Conservation (phyloP, 2,888 invertebrate species). For the Rhyacophila evoluta region DNA sequence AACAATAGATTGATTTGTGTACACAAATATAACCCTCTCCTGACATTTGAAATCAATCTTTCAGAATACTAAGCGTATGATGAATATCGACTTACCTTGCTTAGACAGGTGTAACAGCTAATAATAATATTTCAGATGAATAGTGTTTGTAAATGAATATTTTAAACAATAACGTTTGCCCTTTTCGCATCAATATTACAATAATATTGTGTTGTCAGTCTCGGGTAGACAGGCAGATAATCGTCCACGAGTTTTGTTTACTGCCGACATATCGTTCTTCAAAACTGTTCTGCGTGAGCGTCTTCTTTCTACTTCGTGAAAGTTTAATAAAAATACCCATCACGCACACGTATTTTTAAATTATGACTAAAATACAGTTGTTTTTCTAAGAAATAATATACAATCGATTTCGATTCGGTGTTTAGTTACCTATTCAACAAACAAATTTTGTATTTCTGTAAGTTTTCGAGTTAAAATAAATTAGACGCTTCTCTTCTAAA, state of each 20-base stretch:
- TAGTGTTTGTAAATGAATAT: not conserved
- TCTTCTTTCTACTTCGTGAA: not conserved
- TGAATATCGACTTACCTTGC: not conserved
- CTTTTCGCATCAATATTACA: not conserved
- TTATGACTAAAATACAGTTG: not conserved
- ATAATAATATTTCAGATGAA: not conserved
- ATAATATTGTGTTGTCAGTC: not conserved
- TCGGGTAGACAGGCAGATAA: not conserved
- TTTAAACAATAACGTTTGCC: not conserved
- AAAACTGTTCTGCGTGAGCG: not conserved
- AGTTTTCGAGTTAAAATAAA: no score
- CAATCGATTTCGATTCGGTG: no score
- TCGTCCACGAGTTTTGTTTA: slow-evolving; percentile 2
- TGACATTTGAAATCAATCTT: slow-evolving; percentile 7
- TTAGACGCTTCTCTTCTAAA: no score
- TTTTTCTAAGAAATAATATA: not conserved
- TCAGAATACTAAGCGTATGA: not conserved
- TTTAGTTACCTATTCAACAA: no score
- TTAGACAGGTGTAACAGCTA: not conserved
- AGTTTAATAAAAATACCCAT: not conserved
- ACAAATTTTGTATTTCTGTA: no score
- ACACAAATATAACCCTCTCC: not conserved
- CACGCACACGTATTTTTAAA: not conserved
- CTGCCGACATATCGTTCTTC: not conserved
- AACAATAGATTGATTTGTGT: not conserved